Evolutionary conservation across 2,888 invertebrate species (phyloP).

Genomic region (Cylloceria caligata): DNA sequence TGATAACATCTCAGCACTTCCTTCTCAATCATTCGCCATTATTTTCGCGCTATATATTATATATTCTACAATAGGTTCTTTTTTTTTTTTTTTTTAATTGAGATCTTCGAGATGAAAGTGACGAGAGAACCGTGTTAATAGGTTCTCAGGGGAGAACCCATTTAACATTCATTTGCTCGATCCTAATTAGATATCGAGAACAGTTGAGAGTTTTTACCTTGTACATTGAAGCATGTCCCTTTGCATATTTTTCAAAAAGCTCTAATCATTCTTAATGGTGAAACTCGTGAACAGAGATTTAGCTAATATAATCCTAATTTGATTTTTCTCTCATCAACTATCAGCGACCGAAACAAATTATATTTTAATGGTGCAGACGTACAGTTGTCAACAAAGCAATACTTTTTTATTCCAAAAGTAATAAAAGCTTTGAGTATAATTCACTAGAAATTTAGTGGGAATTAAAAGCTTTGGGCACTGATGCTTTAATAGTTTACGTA

Average conservation of each 20-base stretch:
- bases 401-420: no score
- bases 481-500: no score
- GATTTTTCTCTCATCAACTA: background rate
- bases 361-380: background rate
- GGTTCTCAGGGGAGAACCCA: background rate
- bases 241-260: constrained; percentile 18
- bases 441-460: no score
- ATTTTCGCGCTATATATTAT: constrained; percentile 14
- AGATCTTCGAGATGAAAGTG: background rate
- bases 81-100: constrained; percentile 9
- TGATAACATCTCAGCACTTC: background rate
- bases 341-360: no score
- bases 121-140: no score
- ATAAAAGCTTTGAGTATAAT: no score
- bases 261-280: constrained; percentile 16
- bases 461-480: no score
- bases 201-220: background rate
- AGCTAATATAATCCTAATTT: constrained; percentile 1
- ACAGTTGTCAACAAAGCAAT: background rate
- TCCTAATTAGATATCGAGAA: constrained; percentile 23
- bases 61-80: background rate
- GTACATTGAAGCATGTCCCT: background rate
- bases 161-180: constrained; percentile 23
- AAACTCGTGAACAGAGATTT: background rate
- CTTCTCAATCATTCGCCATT: constrained; percentile 8